Evolutionary conservation across 2,888 invertebrate species (phyloP), one percentile per base, ranked within the genome.

Genomic region (Drosophila rellima): DNA sequence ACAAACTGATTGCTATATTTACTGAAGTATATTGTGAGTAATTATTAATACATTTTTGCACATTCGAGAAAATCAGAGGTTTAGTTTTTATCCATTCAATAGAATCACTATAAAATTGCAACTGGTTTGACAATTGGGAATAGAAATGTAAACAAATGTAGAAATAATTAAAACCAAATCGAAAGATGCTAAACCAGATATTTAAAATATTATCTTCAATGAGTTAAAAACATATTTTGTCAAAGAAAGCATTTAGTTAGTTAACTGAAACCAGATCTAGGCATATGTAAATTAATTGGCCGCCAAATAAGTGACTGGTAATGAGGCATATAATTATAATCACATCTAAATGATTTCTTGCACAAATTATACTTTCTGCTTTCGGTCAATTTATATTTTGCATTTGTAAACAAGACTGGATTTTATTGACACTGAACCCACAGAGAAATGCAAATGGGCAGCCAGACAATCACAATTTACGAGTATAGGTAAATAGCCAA

Each of bases 361-460:
- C 35, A n/a, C 35, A 35, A 35, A 33, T 2, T 6, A n/a, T 35
- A n/a, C 26, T 54, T 29, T 5, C 10, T 29, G 0, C 29, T 45
- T 8, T 26, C 15, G 3, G 6, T 17, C n/a, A 13, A 18, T n/a
- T 23, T 23, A 37, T 15, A 37, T 40, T 13, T 6, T 20, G 20
- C 42, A 42, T 20, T 13, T 33, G 29, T 48, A 62, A 66, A 59
- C 72, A 45, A 42, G 42, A 13, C 13, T 42, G 20, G 13, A 42
- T 20, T 42, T 20, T 65, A 52, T 78, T 78, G 63, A 78, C 75
- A 78, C 61, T 54, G 59, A 69, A 62, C 52, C 60, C 45, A 37
- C 31, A 42, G 44, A 51, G 26, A 31, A 39, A 63, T 33, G 20
- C 20, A 65, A 54, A 33, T 33, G 55, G 29, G 50, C 54, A 37